Evolutionary conservation across 30 jellyfish, hydroid and myxozoan species (phyloP).

Genomic region (Aurelia sp.): DNA sequence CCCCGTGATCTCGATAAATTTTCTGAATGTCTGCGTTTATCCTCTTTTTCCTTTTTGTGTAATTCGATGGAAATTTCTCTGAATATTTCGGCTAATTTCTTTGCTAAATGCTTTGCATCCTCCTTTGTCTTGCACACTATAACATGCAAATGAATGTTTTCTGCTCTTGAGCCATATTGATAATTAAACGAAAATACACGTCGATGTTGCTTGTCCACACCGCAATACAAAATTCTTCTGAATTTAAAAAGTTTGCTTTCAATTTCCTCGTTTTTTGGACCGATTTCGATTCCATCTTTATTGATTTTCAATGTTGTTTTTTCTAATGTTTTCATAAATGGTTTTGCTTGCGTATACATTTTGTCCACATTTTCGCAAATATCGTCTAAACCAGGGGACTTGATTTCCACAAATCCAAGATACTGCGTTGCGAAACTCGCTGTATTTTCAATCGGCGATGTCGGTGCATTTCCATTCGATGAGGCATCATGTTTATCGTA

Average conservation of each 20-base stretch:
- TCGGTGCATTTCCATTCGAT: conserved; percentile 51
- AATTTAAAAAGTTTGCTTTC: conserved; percentile 68
- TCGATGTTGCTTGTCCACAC: conserved; percentile 93
- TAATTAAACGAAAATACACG: conserved; percentile 88
- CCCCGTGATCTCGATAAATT: conserved; percentile 76
- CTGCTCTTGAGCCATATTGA: conserved; percentile 93
- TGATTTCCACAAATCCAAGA: conserved; percentile 83
- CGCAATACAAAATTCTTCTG: conserved; percentile 91
- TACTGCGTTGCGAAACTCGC: conserved; percentile 61
- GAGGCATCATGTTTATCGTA: neutral
- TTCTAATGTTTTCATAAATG: conserved; percentile 65
- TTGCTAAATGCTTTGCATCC: conserved; percentile 88
- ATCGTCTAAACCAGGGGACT: conserved; percentile 90
- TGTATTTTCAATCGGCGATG: conserved; percentile 27
- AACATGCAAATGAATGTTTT: conserved; percentile 86
- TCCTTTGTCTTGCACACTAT: conserved; percentile 85
- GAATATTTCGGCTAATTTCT: conserved; percentile 79
- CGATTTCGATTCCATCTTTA: conserved; percentile 84
- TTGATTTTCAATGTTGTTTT: conserved; percentile 57
- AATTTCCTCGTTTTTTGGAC: conserved; percentile 64
- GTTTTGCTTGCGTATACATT: conserved; percentile 84
- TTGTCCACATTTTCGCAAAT: conserved; percentile 86
- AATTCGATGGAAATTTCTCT: conserved; percentile 72
- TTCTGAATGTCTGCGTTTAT: conserved; percentile 79
- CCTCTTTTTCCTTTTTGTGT: conserved; percentile 86